Percentiles rank a stretch among this genome's conserved stretches.
phyloP scores from a whole-genome alignment of 2,113 vertebrate species.

The Gymnarchus niloticus region DNA sequence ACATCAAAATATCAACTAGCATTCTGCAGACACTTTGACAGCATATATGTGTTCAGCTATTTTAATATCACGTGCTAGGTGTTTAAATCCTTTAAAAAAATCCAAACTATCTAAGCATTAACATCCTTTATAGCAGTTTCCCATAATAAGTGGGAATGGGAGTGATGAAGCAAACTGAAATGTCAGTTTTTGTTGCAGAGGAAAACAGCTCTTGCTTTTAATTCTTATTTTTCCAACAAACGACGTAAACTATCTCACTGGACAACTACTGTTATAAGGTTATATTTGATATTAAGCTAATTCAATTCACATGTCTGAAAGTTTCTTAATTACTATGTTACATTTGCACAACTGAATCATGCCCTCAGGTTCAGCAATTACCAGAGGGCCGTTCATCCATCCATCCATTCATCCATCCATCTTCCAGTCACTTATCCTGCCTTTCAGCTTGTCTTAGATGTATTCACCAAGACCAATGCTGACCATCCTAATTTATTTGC shows the following conservation, averaged over 20 bases:
- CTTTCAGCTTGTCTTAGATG: not conserved
- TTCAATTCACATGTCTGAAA: not conserved
- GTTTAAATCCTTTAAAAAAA: no score
- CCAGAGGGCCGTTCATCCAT: not conserved
- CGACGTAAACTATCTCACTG: not conserved
- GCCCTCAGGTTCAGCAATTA: not conserved
- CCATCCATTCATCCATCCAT: not conserved
- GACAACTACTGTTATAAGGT: not conserved
- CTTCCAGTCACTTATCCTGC: not conserved
- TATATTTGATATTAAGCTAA: not conserved
- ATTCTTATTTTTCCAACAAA: not conserved
- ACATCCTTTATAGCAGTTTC: no score
- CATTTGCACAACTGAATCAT: not conserved
- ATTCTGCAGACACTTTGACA: no score
- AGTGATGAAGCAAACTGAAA: no score
- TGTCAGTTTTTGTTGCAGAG: not conserved
- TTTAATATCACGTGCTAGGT: no score
- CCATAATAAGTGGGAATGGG: no score
- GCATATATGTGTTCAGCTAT: no score
- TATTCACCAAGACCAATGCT: not conserved
- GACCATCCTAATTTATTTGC: not conserved
- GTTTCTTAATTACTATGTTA: not conserved
- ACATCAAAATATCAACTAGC: no score
- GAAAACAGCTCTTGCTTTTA: no score
- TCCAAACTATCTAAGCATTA: no score